phyloP scores from a whole-genome alignment of 2,888 invertebrate species.

The Microplitis manilae region DNA sequence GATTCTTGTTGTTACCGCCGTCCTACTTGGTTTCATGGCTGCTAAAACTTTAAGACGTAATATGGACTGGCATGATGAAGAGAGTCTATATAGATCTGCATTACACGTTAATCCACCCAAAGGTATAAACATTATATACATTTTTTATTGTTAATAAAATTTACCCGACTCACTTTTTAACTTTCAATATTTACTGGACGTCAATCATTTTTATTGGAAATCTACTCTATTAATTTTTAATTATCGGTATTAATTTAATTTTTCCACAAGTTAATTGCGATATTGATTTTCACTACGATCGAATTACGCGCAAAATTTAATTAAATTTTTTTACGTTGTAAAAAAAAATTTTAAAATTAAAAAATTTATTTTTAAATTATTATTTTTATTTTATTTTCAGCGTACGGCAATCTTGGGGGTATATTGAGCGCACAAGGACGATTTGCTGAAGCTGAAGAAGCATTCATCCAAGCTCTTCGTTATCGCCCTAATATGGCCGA shows the following conservation, averaged over 20 bases:
- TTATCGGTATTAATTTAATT: too few species aligned
- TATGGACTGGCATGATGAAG: constrained; percentile 93
- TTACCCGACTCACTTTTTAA: not conserved
- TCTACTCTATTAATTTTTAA: too few species aligned
- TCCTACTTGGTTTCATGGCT: constrained; percentile 80
- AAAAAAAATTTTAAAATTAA: too few species aligned
- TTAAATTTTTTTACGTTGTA: too few species aligned
- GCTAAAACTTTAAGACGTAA: constrained; percentile 87
- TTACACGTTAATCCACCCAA: constrained; percentile 96
- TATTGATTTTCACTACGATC: too few species aligned
- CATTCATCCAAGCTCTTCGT: constrained; percentile 91
- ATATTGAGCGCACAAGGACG: constrained; percentile 92
- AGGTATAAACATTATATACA: constrained; percentile 75
- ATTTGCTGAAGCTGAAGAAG: constrained; percentile 89
- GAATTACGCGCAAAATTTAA: too few species aligned
- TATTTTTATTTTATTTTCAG: constrained; percentile 74
- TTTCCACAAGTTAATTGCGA: too few species aligned
- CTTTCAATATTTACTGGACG: not conserved
- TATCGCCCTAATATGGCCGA: constrained; percentile 98
- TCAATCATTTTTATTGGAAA: too few species aligned
- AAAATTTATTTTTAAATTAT: not conserved
- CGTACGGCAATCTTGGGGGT: constrained; percentile 97
- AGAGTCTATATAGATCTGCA: constrained; percentile 92
- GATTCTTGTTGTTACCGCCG: constrained; percentile 71
- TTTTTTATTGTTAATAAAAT: not conserved